Percentiles rank a stretch among this genome's conserved stretches.
phyloP scores from a whole-genome alignment of 1,140 invertebrate genomes.

The Drosophila mauritiana region DNA sequence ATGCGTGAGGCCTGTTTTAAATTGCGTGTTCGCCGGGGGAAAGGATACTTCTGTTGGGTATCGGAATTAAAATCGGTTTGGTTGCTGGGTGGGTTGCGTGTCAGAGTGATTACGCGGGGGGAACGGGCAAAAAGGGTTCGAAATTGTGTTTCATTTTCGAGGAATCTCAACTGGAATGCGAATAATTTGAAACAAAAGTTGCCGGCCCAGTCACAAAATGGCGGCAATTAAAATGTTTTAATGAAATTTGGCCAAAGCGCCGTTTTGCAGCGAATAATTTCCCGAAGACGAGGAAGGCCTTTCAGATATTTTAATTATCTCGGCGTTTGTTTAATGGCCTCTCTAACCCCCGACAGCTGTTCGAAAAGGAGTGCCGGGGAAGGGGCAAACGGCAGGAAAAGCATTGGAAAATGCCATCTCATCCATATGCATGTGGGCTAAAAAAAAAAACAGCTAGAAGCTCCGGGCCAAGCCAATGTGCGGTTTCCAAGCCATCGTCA shows the following conservation, averaged over 20 bases:
- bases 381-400: conserved; percentile 8
- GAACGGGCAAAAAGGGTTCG: conserved; percentile 34
- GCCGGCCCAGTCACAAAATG: conserved; percentile 54
- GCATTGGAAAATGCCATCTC: conserved; percentile 38
- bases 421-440: conserved; percentile 36
- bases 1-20: conserved; percentile 77
- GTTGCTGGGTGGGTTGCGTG: conserved; percentile 56
- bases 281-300: conserved; percentile 32
- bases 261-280: conserved; percentile 42
- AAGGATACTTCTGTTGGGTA: conserved; percentile 20
- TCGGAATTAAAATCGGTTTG: conserved; percentile 31
- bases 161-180: conserved; percentile 74
- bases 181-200: conserved; percentile 69
- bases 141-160: conserved; percentile 74
- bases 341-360: conserved; percentile 40
- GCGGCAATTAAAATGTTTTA: conserved; percentile 81
- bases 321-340: conserved; percentile 69
- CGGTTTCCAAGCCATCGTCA: conserved; percentile 33
- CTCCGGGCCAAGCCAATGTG: conserved; percentile 12
- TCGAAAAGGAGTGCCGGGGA: not conserved
- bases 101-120: conserved; percentile 61
- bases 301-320: conserved; percentile 80
- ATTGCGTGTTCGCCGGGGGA: conserved; percentile 61
- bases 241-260: conserved; percentile 70
- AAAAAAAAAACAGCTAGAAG: not conserved